A percentile compares a stretch with the other conserved stretches of the same genome.
Evolutionary conservation across 2,797 vertebrate species (phyloP).

Genomic region (Danio jaintianensis): DNA sequence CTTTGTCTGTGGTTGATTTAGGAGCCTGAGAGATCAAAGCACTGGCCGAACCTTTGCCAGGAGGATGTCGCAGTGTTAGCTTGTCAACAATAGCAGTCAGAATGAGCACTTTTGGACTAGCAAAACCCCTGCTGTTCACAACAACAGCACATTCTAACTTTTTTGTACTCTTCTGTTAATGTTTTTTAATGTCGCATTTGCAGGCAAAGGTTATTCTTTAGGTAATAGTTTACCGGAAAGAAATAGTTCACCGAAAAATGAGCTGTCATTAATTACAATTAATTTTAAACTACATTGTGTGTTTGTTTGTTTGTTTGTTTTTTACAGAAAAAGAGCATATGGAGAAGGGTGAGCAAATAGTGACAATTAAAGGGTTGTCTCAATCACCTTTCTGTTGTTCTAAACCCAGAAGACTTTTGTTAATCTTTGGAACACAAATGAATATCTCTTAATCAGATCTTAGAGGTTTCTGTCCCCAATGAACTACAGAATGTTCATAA

Average conservation of each 20-base stretch:
- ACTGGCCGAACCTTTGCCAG: constrained; percentile 67
- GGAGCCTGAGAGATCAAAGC: constrained; percentile 80
- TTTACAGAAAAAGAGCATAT: neutral
- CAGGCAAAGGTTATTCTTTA: neutral
- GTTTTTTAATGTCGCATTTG: neutral
- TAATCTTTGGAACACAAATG: no score
- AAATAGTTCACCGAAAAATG: neutral
- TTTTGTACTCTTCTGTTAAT: constrained; percentile 14
- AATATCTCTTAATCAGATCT: no score
- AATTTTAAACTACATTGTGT: neutral
- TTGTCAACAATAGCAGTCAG: constrained; percentile 69
- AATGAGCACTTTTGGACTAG: constrained; percentile 57
- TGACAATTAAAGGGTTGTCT: no score
- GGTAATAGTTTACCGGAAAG: neutral
- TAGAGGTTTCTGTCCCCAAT: no score
- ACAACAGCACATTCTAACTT: constrained; percentile 5
- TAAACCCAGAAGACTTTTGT: no score
- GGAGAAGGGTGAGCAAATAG: neutral
- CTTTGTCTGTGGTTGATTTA: constrained; percentile 84
- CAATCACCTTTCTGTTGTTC: no score
- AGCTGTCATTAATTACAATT: neutral
- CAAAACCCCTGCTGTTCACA: constrained; percentile 14
- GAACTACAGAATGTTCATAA: no score
- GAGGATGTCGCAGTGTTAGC: constrained; percentile 63
- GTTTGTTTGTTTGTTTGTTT: neutral